These are phyloP conservation scores for Tetropium fuscum DNA, from an alignment of 2,888 invertebrate species.

Conservation along the genomic window DNA sequence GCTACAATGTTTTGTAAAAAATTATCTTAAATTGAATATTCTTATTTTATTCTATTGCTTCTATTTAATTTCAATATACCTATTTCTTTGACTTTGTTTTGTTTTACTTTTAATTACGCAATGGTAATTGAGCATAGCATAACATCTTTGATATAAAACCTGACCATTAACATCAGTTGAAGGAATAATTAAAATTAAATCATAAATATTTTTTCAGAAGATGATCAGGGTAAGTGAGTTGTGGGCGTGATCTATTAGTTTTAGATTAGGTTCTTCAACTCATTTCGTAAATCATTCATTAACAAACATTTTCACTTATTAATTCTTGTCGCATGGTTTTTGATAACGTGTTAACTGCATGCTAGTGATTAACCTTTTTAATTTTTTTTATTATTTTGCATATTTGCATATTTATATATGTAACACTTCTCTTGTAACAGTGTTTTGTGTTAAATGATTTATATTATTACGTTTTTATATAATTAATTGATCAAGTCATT, in stretches of 20 bases:
- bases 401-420: slow-evolving; percentile 20
- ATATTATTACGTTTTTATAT: no score
- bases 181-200: slow-evolving; percentile 26
- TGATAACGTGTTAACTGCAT: slow-evolving; percentile 20
- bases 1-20: no score
- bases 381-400: slow-evolving; percentile 33
- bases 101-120: no score
- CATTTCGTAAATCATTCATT: slow-evolving; percentile 42
- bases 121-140: no score
- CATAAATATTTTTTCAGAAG: slow-evolving; percentile 63
- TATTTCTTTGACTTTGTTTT: no score
- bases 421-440: slow-evolving; percentile 3
- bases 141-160: slow-evolving; percentile 16
- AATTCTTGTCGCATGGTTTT: slow-evolving; percentile 32
- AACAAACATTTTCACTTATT: slow-evolving; percentile 30
- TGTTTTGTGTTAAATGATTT: no score
- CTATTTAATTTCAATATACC: no score
- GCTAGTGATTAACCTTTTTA: slow-evolving; percentile 53
- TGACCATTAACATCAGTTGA: neutral
- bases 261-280: slow-evolving; percentile 53
- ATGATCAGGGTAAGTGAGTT: slow-evolving; percentile 66
- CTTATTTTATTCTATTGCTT: no score
- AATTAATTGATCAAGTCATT: no score
- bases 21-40: no score
- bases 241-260: slow-evolving; percentile 55